Conservation (phyloP, 2,888 invertebrate genomes). For the Chaetoderma sp. region DNA sequence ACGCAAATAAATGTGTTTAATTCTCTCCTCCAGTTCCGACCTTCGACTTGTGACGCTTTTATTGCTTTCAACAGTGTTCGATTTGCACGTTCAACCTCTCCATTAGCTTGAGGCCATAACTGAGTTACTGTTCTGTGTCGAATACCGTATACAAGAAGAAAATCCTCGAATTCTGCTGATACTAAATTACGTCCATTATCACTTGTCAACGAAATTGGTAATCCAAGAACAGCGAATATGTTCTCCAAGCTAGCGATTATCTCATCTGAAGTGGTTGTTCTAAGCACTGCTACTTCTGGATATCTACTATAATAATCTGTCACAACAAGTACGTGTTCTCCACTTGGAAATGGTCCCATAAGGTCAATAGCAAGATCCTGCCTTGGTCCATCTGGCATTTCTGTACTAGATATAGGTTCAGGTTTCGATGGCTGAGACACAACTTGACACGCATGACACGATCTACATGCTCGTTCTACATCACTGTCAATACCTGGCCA, state of each 20-base stretch:
- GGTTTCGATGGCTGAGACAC: background rate
- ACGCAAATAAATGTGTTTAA: constrained; percentile 13
- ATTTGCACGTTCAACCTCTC: constrained; percentile 41
- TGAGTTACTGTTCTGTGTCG: constrained; percentile 29
- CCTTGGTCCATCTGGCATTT: constrained; percentile 35
- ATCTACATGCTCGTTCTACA: background rate
- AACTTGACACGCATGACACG: constrained; percentile 4
- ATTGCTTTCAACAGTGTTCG: constrained; percentile 34
- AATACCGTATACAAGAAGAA: constrained; percentile 29
- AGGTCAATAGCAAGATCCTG: constrained; percentile 37
- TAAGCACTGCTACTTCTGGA: constrained; percentile 30
- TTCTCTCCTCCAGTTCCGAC: constrained; percentile 24
- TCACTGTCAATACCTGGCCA: constrained; percentile 9
- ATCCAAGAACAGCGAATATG: constrained; percentile 30
- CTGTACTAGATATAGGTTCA: constrained; percentile 26
- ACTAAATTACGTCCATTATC: constrained; percentile 40
- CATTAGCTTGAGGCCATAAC: constrained; percentile 36
- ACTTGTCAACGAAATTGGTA: constrained; percentile 27
- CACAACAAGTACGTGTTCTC: constrained; percentile 32
- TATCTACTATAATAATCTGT: constrained; percentile 43
- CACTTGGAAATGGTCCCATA: constrained; percentile 34
- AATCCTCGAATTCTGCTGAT: constrained; percentile 24
- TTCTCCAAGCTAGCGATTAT: too few species aligned
- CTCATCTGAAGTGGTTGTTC: constrained; percentile 26
- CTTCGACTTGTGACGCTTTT: constrained; percentile 29